These are phyloP conservation scores for Cyrtodaria siliqua DNA, from an alignment of 2,888 invertebrate genomes.

Conservation along the genomic window DNA sequence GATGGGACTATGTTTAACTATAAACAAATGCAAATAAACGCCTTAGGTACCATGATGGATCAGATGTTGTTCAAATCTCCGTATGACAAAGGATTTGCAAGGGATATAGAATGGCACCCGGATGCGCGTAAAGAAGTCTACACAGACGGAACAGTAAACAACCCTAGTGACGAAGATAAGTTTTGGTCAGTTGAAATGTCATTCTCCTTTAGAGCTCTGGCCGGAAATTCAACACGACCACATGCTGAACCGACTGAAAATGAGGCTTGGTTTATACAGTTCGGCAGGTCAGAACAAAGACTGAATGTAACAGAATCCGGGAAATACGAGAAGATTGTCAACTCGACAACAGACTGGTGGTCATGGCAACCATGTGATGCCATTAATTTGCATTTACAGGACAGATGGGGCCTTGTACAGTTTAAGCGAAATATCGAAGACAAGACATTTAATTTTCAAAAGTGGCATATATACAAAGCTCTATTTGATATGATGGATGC, in stretches of 20 bases:
- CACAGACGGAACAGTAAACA: constrained; percentile 43
- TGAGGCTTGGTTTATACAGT: constrained; percentile 59
- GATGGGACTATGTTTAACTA: constrained; percentile 57
- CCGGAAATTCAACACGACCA: constrained; percentile 20
- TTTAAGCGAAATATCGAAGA: constrained; percentile 58
- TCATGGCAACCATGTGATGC: constrained; percentile 61
- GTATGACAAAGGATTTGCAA: constrained; percentile 14
- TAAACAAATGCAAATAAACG: constrained; percentile 52
- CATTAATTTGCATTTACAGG: constrained; percentile 57
- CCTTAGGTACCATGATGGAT: constrained; percentile 48
- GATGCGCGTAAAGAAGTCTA: constrained; percentile 30
- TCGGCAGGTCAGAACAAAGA: constrained; percentile 50
- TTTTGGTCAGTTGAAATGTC: constrained; percentile 53
- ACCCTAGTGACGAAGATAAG: constrained; percentile 43
- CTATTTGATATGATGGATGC: constrained; percentile 69
- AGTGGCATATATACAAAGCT: constrained; percentile 68
- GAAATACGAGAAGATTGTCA: constrained; percentile 25
- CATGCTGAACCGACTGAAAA: constrained; percentile 27
- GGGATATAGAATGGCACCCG: constrained; percentile 36
- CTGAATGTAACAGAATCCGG: constrained; percentile 34
- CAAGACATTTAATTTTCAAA: constrained; percentile 47
- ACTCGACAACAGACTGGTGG: constrained; percentile 51
- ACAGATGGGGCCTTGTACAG: constrained; percentile 75
- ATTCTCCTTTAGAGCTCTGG: constrained; percentile 32
- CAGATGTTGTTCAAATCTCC: constrained; percentile 47